These are phyloP conservation scores for Rhagologus leucostigma DNA, from an alignment of 2,113 vertebrate species.

Conservation along the genomic window DNA sequence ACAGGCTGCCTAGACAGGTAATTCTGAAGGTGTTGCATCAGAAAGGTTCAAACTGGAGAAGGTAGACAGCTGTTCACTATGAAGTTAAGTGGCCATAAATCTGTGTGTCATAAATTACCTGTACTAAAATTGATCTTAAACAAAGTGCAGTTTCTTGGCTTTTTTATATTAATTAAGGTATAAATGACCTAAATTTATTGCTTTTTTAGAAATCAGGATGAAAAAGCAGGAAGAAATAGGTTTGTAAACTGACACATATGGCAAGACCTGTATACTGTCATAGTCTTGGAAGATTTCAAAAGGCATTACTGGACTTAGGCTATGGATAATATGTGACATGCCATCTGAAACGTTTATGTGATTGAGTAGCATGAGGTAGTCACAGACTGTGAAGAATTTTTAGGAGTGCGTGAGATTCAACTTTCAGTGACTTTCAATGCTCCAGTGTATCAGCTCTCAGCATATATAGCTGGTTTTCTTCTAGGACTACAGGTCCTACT, in stretches of 20 bases:
- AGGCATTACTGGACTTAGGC: background rate
- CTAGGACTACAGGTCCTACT: background rate
- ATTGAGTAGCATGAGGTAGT: background rate
- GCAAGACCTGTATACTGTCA: background rate
- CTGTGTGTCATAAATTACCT: background rate
- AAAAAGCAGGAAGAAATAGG: background rate
- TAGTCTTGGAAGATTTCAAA: background rate
- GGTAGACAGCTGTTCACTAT: background rate
- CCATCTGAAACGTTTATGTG: background rate
- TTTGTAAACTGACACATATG: background rate
- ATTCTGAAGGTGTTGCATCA: background rate
- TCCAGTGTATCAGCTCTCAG: background rate
- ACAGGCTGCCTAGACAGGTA: background rate
- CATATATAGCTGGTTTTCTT: background rate
- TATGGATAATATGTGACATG: background rate
- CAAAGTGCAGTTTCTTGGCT: background rate
- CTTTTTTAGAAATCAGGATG: background rate
- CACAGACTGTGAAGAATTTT: background rate
- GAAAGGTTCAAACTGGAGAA: background rate
- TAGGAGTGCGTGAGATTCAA: background rate
- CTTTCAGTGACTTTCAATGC: background rate
- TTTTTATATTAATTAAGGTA: background rate
- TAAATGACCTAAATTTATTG: background rate
- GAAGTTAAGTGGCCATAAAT: background rate
- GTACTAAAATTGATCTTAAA: background rate